A percentile compares a stretch with the other conserved stretches of the same genome.
These are phyloP conservation scores for Rhadina sibilatrix DNA, from an alignment of 2,113 vertebrate species.

Conservation along the genomic window DNA sequence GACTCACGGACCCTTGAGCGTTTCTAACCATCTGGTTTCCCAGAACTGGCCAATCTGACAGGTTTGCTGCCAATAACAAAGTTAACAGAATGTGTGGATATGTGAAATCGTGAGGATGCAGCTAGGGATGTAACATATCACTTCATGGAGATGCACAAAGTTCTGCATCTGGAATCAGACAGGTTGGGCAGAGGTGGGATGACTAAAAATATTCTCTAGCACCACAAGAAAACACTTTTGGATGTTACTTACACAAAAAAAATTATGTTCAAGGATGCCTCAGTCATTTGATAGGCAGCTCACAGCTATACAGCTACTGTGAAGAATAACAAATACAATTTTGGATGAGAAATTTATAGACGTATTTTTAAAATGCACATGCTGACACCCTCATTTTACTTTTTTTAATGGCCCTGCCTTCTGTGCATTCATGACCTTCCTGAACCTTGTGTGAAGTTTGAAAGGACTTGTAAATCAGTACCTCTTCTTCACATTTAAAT, in stretches of 20 bases:
- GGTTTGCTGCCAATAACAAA: neutral
- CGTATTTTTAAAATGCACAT: neutral
- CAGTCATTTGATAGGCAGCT: neutral
- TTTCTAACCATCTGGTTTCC: neutral
- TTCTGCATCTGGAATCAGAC: neutral
- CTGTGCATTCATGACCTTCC: neutral
- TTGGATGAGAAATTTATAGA: neutral
- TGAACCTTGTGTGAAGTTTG: neutral
- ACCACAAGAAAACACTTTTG: neutral
- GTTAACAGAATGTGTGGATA: neutral
- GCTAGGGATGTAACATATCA: neutral
- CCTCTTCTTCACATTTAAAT: neutral
- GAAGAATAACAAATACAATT: neutral
- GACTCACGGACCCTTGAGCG: neutral
- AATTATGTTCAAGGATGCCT: neutral
- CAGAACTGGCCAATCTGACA: neutral
- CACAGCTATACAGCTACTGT: neutral
- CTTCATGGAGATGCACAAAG: neutral
- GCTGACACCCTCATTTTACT: neutral
- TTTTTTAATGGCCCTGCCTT: neutral
- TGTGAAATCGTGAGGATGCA: neutral
- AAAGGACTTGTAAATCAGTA: neutral
- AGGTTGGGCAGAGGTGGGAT: neutral
- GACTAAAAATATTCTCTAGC: neutral
- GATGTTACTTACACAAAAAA: neutral